These are phyloP conservation scores for Euthynnus affinis DNA, from an alignment of 2,797 vertebrate genomes.

Conservation along the genomic window DNA sequence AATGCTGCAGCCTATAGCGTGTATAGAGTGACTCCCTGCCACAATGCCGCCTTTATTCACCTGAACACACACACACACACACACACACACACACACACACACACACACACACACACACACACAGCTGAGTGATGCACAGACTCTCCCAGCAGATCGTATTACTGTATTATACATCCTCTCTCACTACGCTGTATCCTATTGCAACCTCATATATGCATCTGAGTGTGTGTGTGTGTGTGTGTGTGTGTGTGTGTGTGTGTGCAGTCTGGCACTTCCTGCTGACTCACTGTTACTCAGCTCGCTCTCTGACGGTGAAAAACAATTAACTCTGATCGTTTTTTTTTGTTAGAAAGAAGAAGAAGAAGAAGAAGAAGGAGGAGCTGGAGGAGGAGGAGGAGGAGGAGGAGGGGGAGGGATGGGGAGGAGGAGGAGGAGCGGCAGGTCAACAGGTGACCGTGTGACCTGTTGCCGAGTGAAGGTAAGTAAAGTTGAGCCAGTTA, in stretches of 20 bases:
- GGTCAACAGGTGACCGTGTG: too few relatives aligned
- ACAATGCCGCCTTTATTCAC: slow-evolving; percentile 18
- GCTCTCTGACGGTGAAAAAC: background rate
- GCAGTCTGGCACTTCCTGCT: slow-evolving; percentile 7
- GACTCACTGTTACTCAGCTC: slow-evolving; percentile 27
- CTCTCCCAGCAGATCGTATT: background rate
- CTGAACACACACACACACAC: slow-evolving; percentile 2
- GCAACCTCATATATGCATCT: background rate
- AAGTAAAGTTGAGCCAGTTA: too few relatives aligned
- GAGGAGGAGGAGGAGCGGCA: too few relatives aligned
- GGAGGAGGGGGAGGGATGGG: too few relatives aligned
- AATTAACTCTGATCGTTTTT: slow-evolving; percentile 27
- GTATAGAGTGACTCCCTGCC: background rate
- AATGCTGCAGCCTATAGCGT: background rate
- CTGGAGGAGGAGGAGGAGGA: too few relatives aligned
- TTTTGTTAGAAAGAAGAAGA: too few relatives aligned
- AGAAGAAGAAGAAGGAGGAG: too few relatives aligned
- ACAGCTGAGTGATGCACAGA: background rate
- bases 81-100: background rate
- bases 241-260: too few relatives aligned
- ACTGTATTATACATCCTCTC: slow-evolving; percentile 9
- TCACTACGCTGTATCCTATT: background rate
- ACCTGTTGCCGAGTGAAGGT: too few relatives aligned
- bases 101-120: too few relatives aligned
- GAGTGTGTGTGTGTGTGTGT: background rate